Evolutionary conservation across 2,888 invertebrate genomes (phyloP), one percentile per base, ranked within the genome.

Genomic region (Mellilla xanthometata): DNA sequence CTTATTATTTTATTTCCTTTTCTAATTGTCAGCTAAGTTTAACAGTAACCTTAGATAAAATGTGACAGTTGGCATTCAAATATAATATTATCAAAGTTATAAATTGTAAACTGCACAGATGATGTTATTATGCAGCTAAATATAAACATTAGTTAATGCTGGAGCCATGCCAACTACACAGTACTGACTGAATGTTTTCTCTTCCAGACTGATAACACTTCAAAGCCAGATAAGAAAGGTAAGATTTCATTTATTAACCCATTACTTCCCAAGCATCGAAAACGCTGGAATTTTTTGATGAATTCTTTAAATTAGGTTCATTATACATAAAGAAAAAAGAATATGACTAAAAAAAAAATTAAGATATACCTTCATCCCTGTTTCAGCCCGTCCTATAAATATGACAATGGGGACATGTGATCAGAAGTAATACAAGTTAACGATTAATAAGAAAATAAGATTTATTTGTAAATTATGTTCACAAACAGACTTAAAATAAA

Each of bases 151-250:
- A 62, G 58, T 52, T 44, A 44, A 49, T 43, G 50, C 53, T 76
- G 72, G 73, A 69, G 41, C 35, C 12, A 39, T 56, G 73, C 74
- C 76, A 73, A 67, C 41, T 54, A 51, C 59, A 49, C 45, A 39
- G 38, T 27, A 40, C 40, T 31, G 45, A 31, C 12, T 46, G 19
- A 33, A 2, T 48, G 32, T 54, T 58, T 64, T 58, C 55, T 73
- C 55, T 89, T 90, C 59, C 88, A 91, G 91, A 83, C 89, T 65
- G 93, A 93, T 65, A 91, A 84, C 63, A 90, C 90, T 66, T 76
- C 91, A 48, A 91, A 92, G 72, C 59, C 54, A 45, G 72, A 61
- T 45, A 84, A 84, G 56, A 90, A 91, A 74, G 90, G 92, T 91
- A 90, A 91, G 91, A 73, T 39, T 34, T 39, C 28, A 40, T 6